These are phyloP conservation scores for Selene dorsalis DNA, from an alignment of 2,797 vertebrate species.

Conservation along the genomic window DNA sequence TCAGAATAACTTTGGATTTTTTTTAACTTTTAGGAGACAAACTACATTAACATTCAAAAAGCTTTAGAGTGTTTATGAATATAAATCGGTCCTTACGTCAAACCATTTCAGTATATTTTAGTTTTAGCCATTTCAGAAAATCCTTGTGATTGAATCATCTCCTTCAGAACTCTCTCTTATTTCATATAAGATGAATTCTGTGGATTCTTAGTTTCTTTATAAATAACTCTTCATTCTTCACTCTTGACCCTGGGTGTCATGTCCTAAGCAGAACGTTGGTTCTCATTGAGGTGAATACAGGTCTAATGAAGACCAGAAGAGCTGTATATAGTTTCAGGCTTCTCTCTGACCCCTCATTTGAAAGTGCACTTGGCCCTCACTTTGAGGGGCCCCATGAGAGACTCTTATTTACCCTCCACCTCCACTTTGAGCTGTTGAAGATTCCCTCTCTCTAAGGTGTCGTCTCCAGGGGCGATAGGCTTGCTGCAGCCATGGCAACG, in stretches of 20 bases:
- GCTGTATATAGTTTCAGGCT: conserved; percentile 48
- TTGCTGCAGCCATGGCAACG: conserved; percentile 69
- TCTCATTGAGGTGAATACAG: not conserved
- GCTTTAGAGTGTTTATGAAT: not conserved
- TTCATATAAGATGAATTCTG: not conserved
- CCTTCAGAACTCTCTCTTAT: not conserved
- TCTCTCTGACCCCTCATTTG: conserved; percentile 50
- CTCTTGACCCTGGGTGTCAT: not conserved
- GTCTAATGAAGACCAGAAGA: not conserved
- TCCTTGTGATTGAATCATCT: no score
- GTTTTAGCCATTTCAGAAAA: not conserved
- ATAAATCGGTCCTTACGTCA: not conserved
- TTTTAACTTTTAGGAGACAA: not conserved
- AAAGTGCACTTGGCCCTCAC: conserved; percentile 54
- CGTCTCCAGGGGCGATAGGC: conserved; percentile 67
- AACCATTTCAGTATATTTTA: not conserved
- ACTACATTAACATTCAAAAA: not conserved
- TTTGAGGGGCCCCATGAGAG: conserved; percentile 62
- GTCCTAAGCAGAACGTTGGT: not conserved
- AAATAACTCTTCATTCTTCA: not conserved
- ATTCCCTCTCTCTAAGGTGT: conserved; percentile 61
- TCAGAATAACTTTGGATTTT: not conserved
- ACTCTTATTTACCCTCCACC: conserved; percentile 55
- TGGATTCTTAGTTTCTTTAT: no score
- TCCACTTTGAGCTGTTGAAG: conserved; percentile 42